Conservation (phyloP, 1,140 invertebrate genomes). For the Conus ventricosus region DNA sequence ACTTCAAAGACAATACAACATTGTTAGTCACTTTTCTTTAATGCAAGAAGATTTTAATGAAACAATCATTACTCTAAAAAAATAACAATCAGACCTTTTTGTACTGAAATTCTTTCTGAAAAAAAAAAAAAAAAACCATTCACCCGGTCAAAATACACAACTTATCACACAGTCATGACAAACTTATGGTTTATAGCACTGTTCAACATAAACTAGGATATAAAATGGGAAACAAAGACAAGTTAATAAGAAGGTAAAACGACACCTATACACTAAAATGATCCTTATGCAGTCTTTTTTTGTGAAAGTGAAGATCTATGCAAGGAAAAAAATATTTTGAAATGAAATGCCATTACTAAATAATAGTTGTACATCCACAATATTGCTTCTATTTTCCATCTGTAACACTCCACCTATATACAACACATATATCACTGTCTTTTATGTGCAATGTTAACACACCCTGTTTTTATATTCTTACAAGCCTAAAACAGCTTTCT, state of each 20-base stretch:
- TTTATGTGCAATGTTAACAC: not conserved
- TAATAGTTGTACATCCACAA: not conserved
- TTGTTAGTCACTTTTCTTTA: too few relatives aligned
- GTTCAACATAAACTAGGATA: not conserved
- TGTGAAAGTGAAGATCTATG: too few relatives aligned
- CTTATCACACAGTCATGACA: not conserved
- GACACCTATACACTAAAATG: not conserved
- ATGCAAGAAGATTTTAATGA: too few relatives aligned
- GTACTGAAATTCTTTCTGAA: not conserved
- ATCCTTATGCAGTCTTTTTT: too few relatives aligned
- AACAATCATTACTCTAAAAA: too few relatives aligned
- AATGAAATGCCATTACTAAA: not conserved
- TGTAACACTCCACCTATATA: not conserved
- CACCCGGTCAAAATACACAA: not conserved
- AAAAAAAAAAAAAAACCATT: not conserved
- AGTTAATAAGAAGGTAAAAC: not conserved
- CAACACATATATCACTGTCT: not conserved
- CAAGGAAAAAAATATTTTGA: not conserved
- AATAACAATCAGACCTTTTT: not conserved
- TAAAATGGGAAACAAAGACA: not conserved
- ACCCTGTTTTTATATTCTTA: not conserved
- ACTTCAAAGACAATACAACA: too few relatives aligned
- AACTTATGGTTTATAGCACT: not conserved
- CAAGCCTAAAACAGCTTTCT: too few relatives aligned
- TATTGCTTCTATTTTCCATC: not conserved